phyloP scores from a whole-genome alignment of 2,113 vertebrate genomes.

The Uria lomvia region DNA sequence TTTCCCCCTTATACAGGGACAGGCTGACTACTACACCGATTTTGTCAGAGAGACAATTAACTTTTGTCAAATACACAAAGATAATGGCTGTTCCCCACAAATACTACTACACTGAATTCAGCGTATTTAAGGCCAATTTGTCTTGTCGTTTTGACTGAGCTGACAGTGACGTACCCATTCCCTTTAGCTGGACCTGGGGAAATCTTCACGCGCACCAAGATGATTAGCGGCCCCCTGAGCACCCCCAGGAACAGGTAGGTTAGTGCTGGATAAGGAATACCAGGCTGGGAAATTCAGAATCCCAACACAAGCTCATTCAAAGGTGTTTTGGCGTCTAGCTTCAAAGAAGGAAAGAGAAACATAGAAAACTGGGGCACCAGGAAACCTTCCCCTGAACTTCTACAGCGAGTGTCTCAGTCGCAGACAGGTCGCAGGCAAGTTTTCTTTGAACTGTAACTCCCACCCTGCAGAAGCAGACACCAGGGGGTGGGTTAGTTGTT shows the following conservation, averaged over 20 bases:
- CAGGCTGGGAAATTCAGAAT: background rate
- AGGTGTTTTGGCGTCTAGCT: background rate
- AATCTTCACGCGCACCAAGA: background rate
- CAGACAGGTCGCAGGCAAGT: background rate
- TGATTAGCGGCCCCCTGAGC: background rate
- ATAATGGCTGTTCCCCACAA: slow-evolving; percentile 22
- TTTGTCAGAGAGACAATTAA: slow-evolving; percentile 37
- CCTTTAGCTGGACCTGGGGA: background rate
- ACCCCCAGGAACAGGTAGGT: background rate
- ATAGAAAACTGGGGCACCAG: background rate
- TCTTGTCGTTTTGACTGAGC: background rate
- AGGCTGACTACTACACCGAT: slow-evolving; percentile 6
- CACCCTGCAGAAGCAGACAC: background rate
- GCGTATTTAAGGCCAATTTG: background rate
- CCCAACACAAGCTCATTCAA: background rate
- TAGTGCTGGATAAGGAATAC: background rate
- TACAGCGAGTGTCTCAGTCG: too few species aligned
- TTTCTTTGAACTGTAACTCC: background rate
- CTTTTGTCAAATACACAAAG: slow-evolving; percentile 42
- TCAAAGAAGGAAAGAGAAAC: background rate
- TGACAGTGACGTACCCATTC: background rate
- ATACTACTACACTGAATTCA: background rate
- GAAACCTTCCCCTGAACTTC: background rate
- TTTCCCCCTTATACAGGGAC: background rate
- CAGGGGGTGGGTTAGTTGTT: background rate